Base-by-base conservation (phyloP, 1,140 invertebrate species). In the Physella acuta region DNA sequence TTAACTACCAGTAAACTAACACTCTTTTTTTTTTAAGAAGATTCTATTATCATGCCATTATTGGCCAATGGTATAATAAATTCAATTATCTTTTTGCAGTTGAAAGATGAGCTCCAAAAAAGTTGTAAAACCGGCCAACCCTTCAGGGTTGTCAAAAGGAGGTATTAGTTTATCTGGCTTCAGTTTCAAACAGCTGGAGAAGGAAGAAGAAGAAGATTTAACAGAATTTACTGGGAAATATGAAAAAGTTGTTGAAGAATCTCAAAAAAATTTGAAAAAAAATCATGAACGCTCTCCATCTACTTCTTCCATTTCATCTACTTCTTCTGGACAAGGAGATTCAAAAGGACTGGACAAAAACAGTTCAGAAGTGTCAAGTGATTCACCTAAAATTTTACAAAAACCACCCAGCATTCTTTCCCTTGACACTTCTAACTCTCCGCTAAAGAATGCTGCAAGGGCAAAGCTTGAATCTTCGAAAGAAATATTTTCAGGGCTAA, bases 111-210 rank as follows among this genome's bases (percentile, higher is more conserved):
- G n/a, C n/a, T n/a, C n/a, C n/a, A n/a, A n/a, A n/a, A n/a, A n/a
- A n/a, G n/a, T n/a, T n/a, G n/a, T n/a, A n/a, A n/a, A n/a, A n/a
- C 72, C 77, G 26, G 78, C 76, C 52, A 72, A 71, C n/a, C 61
- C 33, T 24, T 28, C 53, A 20, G 52, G n/a, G 31, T 37, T 16
- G 5, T n/a, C n/a, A n/a, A 58, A 51, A 49, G 68, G 61, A 26
- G 36, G 63, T n/a, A 44, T 70, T 20, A 39, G 34, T 30, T 49
- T 71, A 49, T 33, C 37, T 24, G 74, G 71, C 14, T 58, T 82
- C 64, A 79, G 81, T 36, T 83, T 80, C 67, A 82, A 81, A 55
- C 70, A 78, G 16, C 58, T 81, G 26, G 78, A 81, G 60, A 72
- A 79, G 37, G 78, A 76, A 61, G 78, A 80, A 26, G 78, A 80